Base-by-base conservation (phyloP, 2,797 vertebrate genomes). In the Gallinago nigripennis region DNA sequence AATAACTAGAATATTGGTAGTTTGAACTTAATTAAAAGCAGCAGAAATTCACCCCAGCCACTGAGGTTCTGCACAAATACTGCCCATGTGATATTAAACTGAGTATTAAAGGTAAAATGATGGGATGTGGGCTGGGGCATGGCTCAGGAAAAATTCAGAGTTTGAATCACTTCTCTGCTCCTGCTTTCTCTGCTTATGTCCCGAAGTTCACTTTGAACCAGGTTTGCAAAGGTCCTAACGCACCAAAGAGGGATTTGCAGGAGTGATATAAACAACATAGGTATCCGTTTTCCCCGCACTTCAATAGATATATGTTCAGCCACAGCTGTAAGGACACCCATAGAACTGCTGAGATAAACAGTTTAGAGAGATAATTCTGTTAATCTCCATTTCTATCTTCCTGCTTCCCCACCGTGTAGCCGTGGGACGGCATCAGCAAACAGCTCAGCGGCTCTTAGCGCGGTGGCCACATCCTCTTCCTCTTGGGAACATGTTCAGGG, bases 291-390 rank as follows among this genome's bases (percentile, higher is more conserved):
- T 28, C 33, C 39, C 28, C 48, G 48, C 7, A 2, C 39, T 71
- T 71, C 33, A 7, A 1, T 0, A n/a, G 54, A 5, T 1, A 3
- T 1, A 1, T 0, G 1, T 21, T 37, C 35, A 56, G 21, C 31
- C 53, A 15, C 4, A 41, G 5, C 19, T 16, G 5, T 15, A 11
- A 41, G 31, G 54, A 58, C 39, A 30, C 25, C 19, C 23, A 1
- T 17, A 4, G 3, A 33, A 16, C 30, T 50, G 3, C 31, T 23
- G 68, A 58, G 39, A 25, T 9, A 12, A 78, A 37, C 17, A 41
- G 16, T 6, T n/a, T 33, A 54, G 25, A 28, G 57, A 35, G 1
- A 3, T 1, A 8, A 8, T 54, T 33, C n/a, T 53, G 28, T 39
- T 45, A 7, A 23, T 43, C 24, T 54, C 57, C 6, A 1, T 48